These are phyloP conservation scores for Ivindomyrus marchei DNA, from an alignment of 2,113 vertebrate genomes.

Conservation along the genomic window DNA sequence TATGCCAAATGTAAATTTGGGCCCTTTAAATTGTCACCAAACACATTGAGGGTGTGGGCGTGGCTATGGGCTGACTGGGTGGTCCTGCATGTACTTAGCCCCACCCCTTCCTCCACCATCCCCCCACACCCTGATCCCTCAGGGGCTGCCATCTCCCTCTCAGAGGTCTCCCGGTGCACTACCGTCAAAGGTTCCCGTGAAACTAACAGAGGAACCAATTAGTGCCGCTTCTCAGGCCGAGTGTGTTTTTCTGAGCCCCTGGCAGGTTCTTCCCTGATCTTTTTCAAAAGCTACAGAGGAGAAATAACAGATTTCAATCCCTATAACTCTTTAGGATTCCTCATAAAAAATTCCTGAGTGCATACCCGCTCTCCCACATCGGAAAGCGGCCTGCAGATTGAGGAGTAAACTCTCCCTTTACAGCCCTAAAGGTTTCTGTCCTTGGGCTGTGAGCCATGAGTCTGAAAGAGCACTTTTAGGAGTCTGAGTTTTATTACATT, in stretches of 20 bases:
- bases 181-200: slow-evolving; percentile 10
- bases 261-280: slow-evolving; percentile 5
- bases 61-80: neutral
- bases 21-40: neutral
- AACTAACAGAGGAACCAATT: slow-evolving; percentile 22
- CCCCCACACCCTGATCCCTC: neutral
- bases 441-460: neutral
- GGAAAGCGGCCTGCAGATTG: neutral
- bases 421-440: neutral
- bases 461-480: neutral
- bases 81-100: neutral
- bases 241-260: neutral
- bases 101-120: neutral
- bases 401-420: neutral
- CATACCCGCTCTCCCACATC: neutral
- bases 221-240: neutral
- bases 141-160: neutral
- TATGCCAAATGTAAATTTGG: neutral
- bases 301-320: neutral
- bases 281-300: neutral
- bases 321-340: neutral
- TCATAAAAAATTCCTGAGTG: neutral
- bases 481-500: neutral
- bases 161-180: neutral
- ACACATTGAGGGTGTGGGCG: neutral